Percentiles rank a stretch among this genome's conserved stretches.
Evolutionary conservation across 2,888 invertebrate genomes (phyloP).

Genomic region (Encarsia formosa): DNA sequence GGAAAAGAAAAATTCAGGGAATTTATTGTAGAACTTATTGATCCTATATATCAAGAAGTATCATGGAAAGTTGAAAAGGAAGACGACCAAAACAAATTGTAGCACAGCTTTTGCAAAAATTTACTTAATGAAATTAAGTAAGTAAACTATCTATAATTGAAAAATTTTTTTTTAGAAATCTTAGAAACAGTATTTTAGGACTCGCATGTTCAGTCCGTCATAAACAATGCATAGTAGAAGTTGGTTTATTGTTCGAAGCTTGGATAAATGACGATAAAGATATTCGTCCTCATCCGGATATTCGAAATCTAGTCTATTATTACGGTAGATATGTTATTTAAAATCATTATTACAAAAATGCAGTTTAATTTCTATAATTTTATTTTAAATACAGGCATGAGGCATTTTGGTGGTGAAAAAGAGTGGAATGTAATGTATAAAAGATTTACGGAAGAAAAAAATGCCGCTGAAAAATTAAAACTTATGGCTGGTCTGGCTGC

Average conservation of each 20-base stretch:
- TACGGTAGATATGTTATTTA: no score
- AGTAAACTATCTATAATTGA: no score
- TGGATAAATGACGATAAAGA: conserved; percentile 58
- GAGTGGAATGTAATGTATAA: conserved; percentile 76
- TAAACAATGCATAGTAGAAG: conserved; percentile 59
- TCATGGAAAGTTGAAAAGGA: conserved; percentile 60
- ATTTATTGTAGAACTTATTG: conserved; percentile 60
- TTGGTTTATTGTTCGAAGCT: conserved; percentile 56
- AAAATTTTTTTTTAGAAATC: conserved; percentile 54
- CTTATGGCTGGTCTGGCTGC: conserved; percentile 69
- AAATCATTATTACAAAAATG: no score
- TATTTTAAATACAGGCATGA: conserved; percentile 69
- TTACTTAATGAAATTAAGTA: no score
- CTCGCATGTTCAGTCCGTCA: conserved; percentile 64
- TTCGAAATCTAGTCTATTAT: conserved; percentile 63
- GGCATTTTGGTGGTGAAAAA: conserved; percentile 56
- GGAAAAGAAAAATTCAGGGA: no score
- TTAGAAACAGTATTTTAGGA: conserved; percentile 61
- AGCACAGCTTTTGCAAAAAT: no score
- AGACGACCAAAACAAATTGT: conserved; percentile 49
- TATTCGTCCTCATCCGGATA: conserved; percentile 59
- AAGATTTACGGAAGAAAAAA: conserved; percentile 66
- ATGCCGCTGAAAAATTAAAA: conserved; percentile 75
- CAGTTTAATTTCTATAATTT: no score
- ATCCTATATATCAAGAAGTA: conserved; percentile 58